Conservation (phyloP, 30 jellyfish, hydroid and myxozoan species). For the Cassiopea xamachana region DNA sequence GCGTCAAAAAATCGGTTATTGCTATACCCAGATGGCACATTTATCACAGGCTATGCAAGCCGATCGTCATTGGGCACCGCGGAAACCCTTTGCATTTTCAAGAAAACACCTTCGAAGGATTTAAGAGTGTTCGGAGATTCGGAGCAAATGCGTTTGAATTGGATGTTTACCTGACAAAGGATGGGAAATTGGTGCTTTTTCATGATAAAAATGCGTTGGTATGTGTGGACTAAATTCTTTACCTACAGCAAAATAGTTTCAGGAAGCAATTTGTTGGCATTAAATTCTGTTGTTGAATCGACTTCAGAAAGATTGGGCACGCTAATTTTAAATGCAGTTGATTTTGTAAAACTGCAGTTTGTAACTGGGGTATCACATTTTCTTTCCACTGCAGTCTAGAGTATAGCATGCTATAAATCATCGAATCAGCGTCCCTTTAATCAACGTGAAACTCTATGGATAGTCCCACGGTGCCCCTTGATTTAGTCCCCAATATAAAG, state of each 20-base stretch:
- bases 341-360: too few relatives aligned
- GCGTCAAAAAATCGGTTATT: constrained; percentile 36
- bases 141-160: constrained; percentile 82
- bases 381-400: too few relatives aligned
- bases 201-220: constrained; percentile 73
- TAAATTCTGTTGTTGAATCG: too few relatives aligned
- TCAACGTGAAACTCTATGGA: too few relatives aligned
- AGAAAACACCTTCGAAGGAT: constrained; percentile 85
- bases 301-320: too few relatives aligned
- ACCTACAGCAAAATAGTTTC: neutral
- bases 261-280: neutral
- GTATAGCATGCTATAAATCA: too few relatives aligned
- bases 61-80: constrained; percentile 85
- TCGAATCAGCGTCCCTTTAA: too few relatives aligned
- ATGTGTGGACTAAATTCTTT: neutral
- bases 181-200: constrained; percentile 73
- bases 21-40: constrained; percentile 78
- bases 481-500: too few relatives aligned
- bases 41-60: constrained; percentile 60
- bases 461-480: too few relatives aligned
- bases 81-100: constrained; percentile 76
- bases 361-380: too few relatives aligned
- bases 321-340: too few relatives aligned
- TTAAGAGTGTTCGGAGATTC: constrained; percentile 40
- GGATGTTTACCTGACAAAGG: constrained; percentile 79